Evolutionary conservation across 92 coral and sea anemone genomes (phyloP), one percentile per base, ranked within the genome.

Genomic region (Actinernus sp.): DNA sequence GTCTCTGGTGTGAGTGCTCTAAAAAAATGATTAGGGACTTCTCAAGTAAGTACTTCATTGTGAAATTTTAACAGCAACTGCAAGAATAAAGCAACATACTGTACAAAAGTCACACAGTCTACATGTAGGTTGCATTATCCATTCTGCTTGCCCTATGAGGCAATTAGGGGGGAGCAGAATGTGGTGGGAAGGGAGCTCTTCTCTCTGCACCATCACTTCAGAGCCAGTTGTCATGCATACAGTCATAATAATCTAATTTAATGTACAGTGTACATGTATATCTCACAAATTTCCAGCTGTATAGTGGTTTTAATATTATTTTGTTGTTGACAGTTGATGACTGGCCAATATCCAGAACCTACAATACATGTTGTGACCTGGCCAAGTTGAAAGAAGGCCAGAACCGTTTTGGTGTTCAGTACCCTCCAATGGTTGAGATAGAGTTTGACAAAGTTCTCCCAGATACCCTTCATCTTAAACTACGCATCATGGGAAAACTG

Each of bases 381-480:
- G 32, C 54, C 8, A 19, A 19, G 2, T 9, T 40, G 34, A 38
- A n/a, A 25, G 25, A 25, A 18, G 6, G 1, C 2, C 52, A 26
- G 10, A 54, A 61, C 22, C 12, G 19, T 3, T 40, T 4, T 14
- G 68, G 68, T 14, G 68, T 61, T 10, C 33, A 61, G 36, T 5
- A 23, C 0, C 40, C 11, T 23, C 68, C 68, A 39, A 23, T 61
- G 14, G 17, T 61, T 4, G 22, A 61, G 3, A n/a, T 61, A 1
- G 26, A 41, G 32, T 61, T 61, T 13, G 20, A 61, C 0, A 61
- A 41, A 43, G 68, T 61, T 0, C 23, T 39, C 29, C 68, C 68
- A 13, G 80, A 73, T 30, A 73, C 70, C 1, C 50, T 60, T 11
- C 70, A 71, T 31, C 70, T 73, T 20, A 55, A n/a, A n/a, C n/a